phyloP scores from a whole-genome alignment of 2,113 vertebrate genomes.

The Bubalus kerabau region DNA sequence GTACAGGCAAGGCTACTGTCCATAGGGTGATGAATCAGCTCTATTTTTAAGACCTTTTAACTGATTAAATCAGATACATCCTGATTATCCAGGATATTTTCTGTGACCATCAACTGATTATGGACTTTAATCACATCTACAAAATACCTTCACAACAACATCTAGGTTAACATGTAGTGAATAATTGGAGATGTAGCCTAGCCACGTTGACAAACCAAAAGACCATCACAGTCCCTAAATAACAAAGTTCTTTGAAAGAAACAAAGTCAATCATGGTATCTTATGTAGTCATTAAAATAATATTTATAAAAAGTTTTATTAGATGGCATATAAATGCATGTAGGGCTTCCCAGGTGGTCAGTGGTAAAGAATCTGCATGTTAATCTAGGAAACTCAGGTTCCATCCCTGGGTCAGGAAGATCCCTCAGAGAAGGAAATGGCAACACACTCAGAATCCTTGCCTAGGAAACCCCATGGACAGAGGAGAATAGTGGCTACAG shows the following conservation, averaged over 20 bases:
- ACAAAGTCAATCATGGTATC: not conserved
- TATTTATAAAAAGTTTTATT: not conserved
- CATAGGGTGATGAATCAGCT: not conserved
- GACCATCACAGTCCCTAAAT: not conserved
- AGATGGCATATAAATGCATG: not conserved
- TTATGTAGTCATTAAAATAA: not conserved
- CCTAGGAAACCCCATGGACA: not conserved
- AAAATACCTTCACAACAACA: not conserved
- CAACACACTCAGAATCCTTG: not conserved
- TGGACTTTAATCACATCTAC: not conserved
- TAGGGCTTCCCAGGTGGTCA: not conserved
- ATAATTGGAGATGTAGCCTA: not conserved
- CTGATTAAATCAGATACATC: not conserved
- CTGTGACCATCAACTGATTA: not conserved
- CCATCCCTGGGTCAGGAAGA: not conserved
- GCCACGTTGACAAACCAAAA: not conserved
- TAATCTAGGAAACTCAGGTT: not conserved
- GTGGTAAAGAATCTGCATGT: not conserved
- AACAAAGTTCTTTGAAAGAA: not conserved
- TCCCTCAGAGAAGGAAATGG: not conserved
- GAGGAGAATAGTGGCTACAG: not conserved
- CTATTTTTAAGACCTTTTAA: not conserved
- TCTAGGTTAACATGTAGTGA: not conserved
- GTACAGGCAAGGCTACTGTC: accelerated
- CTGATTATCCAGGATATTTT: not conserved